These are phyloP conservation scores for Heterotis niloticus DNA, from an alignment of 2,113 vertebrate species.

Conservation along the genomic window DNA sequence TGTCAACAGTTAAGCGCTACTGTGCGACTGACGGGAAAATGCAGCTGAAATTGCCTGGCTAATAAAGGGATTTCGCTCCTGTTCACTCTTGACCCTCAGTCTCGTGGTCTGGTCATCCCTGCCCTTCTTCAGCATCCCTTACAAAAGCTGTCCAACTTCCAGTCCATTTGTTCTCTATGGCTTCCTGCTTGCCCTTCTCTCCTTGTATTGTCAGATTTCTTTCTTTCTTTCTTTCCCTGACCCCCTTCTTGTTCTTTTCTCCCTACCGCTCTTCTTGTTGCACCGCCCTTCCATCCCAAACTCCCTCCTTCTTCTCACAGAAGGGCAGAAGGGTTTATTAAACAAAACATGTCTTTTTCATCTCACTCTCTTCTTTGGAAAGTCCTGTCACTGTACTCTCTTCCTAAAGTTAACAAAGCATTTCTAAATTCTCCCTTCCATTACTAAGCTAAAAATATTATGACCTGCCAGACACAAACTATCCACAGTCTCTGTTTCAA, in stretches of 20 bases:
- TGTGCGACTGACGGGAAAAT: conserved; percentile 7
- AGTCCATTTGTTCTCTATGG: neutral
- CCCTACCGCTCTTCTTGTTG: neutral
- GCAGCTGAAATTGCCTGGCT: neutral
- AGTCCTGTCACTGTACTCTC: neutral
- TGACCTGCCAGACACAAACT: too few relatives aligned
- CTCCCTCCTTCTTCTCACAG: neutral
- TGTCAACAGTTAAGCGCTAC: conserved; percentile 6
- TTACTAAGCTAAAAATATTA: too few relatives aligned
- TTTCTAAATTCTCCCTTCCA: too few relatives aligned
- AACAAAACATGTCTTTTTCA: neutral
- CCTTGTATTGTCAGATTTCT: neutral
- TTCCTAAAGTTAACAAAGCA: too few relatives aligned
- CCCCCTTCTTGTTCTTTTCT: neutral
- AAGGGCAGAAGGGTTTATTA: neutral
- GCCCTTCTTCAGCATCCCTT: neutral
- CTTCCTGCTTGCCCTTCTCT: neutral
- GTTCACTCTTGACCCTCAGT: neutral
- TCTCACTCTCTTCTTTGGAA: neutral
- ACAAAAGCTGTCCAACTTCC: too few relatives aligned
- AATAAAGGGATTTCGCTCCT: neutral
- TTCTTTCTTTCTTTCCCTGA: neutral
- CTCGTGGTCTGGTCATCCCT: neutral
- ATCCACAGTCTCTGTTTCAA: too few relatives aligned
- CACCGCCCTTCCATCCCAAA: too few relatives aligned